These are phyloP conservation scores for Drosophila longiperda DNA, from an alignment of 2,888 invertebrate species.

Conservation along the genomic window DNA sequence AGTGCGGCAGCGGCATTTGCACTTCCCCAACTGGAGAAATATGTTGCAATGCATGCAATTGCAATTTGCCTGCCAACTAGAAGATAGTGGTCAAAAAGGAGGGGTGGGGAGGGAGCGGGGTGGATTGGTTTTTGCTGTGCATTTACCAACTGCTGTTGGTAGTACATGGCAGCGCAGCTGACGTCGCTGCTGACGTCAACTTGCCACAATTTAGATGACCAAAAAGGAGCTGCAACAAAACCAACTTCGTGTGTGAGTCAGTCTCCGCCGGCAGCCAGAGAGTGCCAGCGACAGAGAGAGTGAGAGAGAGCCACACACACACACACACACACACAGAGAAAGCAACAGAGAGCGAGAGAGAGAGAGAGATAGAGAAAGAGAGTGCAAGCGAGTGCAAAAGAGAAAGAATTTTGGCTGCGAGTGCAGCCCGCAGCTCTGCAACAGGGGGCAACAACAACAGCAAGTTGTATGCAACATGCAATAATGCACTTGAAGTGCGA, in stretches of 20 bases:
- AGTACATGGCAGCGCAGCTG: conserved; percentile 42
- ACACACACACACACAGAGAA: conserved; percentile 2
- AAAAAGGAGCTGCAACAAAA: conserved; percentile 62
- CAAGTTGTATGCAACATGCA: conserved; percentile 62
- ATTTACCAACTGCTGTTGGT: conserved; percentile 43
- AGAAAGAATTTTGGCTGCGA: conserved; percentile 28
- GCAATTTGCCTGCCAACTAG: conserved; percentile 77
- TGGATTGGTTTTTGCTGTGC: conserved; percentile 9
- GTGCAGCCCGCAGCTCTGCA: conserved; percentile 39
- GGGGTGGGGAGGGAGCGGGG: conserved; percentile 7
- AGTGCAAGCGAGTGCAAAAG: conserved; percentile 11
- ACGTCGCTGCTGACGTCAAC: conserved; percentile 63
- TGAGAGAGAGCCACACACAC: background rate
- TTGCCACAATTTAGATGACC: conserved; percentile 77
- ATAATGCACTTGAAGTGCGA: conserved; percentile 74
- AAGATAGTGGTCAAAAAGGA: conserved; percentile 57
- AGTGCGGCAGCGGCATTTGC: conserved; percentile 50
- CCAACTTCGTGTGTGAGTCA: conserved; percentile 35
- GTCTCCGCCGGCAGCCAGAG: conserved; percentile 30
- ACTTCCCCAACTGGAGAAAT: conserved; percentile 77
- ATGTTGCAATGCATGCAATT: conserved; percentile 69
- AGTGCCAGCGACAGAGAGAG: conserved; percentile 31
- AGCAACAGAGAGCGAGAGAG: background rate
- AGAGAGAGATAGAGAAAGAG: conserved; percentile 15
- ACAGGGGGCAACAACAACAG: conserved; percentile 22